phyloP scores from a whole-genome alignment of 2,888 invertebrate species.

The Chrysina gloriosa region DNA sequence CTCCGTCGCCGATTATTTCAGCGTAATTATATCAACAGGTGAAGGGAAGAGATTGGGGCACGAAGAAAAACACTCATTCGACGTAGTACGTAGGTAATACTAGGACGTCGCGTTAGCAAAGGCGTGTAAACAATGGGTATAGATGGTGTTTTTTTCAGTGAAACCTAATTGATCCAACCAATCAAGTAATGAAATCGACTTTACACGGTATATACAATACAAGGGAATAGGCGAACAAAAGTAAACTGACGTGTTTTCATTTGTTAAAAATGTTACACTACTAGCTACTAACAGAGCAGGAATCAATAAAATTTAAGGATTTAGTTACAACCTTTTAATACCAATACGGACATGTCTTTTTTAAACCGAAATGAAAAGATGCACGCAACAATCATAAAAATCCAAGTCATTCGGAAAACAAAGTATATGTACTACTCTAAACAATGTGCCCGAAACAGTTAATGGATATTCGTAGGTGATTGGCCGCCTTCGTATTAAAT shows the following conservation, averaged over 20 bases:
- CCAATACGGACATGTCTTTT: too few species aligned
- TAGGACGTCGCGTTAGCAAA: not conserved
- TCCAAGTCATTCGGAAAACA: too few species aligned
- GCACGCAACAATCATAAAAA: too few species aligned
- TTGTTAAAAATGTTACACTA: constrained; percentile 30
- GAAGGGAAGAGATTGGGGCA: constrained; percentile 24
- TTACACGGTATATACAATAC: constrained; percentile 18
- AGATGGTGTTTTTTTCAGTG: not conserved
- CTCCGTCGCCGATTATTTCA: constrained; percentile 30
- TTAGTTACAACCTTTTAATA: not conserved
- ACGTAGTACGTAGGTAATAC: not conserved
- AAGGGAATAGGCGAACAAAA: constrained; percentile 7
- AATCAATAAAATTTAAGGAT: not conserved
- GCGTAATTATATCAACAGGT: constrained; percentile 33
- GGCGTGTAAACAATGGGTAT: not conserved
- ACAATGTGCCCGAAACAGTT: too few species aligned
- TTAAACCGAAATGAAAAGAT: too few species aligned
- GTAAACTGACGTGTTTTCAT: constrained; percentile 20
- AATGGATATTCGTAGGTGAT: too few species aligned
- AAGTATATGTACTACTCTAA: too few species aligned
- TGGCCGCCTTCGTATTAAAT: too few species aligned
- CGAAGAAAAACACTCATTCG: constrained; percentile 4
- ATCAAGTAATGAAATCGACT: constrained; percentile 32
- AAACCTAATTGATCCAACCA: constrained; percentile 28
- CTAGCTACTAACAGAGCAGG: not conserved